A percentile compares a stretch with the other conserved stretches of the same genome.
Evolutionary conservation across 1,140 invertebrate genomes (phyloP).

Genomic region (Euura saliciscinereae): DNA sequence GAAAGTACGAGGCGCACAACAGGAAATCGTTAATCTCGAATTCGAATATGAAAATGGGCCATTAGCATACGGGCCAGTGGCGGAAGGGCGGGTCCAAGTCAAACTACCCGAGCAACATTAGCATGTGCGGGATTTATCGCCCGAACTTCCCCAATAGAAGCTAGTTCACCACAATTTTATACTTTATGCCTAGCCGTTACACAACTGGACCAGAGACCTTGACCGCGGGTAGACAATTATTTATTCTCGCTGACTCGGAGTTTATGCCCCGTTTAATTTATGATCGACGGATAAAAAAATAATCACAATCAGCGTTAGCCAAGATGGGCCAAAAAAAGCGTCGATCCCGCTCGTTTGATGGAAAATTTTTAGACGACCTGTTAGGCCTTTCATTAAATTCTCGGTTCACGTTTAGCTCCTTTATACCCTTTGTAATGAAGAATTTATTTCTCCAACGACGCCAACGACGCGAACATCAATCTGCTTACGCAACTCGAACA

Average conservation of each 20-base stretch:
- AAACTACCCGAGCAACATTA: conserved; percentile 30
- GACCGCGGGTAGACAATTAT: no score
- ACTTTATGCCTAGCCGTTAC: no score
- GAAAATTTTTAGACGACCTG: neutral
- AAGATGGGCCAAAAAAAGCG: no score
- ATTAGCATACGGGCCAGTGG: conserved; percentile 23
- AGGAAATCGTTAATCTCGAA: conserved; percentile 11
- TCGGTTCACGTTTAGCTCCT: neutral
- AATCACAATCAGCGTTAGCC: no score
- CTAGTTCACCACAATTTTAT: neutral
- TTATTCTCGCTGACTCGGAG: no score
- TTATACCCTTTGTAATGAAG: neutral
- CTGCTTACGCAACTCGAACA: no score
- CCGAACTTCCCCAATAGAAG: conserved; percentile 19
- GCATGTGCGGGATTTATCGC: conserved; percentile 33
- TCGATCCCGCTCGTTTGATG: no score
- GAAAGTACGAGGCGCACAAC: neutral
- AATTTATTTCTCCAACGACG: no score
- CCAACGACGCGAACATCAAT: no score
- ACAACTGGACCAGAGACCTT: no score
- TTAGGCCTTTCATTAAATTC: neutral
- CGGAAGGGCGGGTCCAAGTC: conserved; percentile 18
- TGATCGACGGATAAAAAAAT: no score
- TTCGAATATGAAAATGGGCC: conserved; percentile 15
- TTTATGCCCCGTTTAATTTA: no score